A percentile compares a stretch with the other conserved stretches of the same genome.
phyloP scores from a whole-genome alignment of 2,888 invertebrate genomes.

The Protonemura montana region DNA sequence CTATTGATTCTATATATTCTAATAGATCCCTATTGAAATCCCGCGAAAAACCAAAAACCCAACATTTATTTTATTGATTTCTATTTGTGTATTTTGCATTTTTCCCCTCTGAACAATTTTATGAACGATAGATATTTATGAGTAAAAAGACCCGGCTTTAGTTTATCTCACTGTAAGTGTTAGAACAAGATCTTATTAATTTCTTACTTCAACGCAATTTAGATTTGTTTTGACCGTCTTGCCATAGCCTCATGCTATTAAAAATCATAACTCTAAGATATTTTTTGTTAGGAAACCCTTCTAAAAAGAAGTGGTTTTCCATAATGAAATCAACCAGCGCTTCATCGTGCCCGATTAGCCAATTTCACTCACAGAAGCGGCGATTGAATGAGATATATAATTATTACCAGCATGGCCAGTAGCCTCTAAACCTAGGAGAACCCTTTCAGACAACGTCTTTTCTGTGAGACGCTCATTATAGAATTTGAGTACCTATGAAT shows the following conservation, averaged over 20 bases:
- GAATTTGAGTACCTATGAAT: slow-evolving; percentile 5
- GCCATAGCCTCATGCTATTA: not conserved
- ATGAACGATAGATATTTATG: too few relatives aligned
- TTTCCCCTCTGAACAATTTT: too few relatives aligned
- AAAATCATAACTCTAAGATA: not conserved
- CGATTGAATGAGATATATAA: not conserved
- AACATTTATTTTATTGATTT: too few relatives aligned
- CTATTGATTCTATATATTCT: too few relatives aligned
- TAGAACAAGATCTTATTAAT: too few relatives aligned
- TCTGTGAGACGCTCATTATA: not conserved
- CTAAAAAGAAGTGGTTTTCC: not conserved
- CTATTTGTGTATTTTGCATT: too few relatives aligned
- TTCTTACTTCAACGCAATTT: not conserved
- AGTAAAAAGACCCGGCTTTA: too few relatives aligned
- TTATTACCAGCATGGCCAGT: not conserved
- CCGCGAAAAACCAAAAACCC: too few relatives aligned
- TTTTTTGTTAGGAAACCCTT: not conserved
- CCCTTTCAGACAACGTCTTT: not conserved
- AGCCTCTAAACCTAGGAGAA: not conserved
- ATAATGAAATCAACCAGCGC: not conserved
- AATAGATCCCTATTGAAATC: too few relatives aligned
- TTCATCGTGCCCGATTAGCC: not conserved
- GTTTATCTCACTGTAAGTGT: too few relatives aligned
- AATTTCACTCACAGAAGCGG: not conserved
- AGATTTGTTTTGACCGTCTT: not conserved